Conservation (phyloP, 1,140 invertebrate species). For the Pemphigus obesinymphae region DNA sequence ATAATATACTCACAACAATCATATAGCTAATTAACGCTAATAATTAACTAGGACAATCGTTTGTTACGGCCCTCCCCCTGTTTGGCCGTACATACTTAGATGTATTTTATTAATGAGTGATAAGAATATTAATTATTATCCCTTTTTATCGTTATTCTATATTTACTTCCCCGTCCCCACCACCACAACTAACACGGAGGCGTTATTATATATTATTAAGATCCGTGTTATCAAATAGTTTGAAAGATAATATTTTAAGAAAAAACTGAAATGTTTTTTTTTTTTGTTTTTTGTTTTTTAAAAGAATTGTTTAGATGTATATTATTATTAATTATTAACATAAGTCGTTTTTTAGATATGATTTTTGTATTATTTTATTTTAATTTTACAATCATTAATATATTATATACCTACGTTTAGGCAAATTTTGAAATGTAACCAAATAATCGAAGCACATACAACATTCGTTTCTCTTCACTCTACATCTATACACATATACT, state of each 20-base stretch:
- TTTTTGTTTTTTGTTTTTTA: neutral
- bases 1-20: slow-evolving; percentile 21
- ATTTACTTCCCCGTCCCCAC: neutral
- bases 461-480: neutral
- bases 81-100: slow-evolving; percentile 8
- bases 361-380: slow-evolving; percentile 23
- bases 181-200: neutral
- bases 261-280: neutral
- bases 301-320: slow-evolving; percentile 15
- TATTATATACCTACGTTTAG: neutral
- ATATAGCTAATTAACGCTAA: slow-evolving; percentile 9
- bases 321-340: slow-evolving; percentile 14
- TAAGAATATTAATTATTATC: neutral
- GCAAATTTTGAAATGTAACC: neutral
- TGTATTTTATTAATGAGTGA: slow-evolving; percentile 6
- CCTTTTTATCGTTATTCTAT: neutral
- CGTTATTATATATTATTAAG: neutral
- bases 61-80: neutral
- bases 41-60: slow-evolving; percentile 38
- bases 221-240: neutral
- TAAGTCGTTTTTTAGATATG: slow-evolving; percentile 19
- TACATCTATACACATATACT: neutral
- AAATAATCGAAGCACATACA: slow-evolving; percentile 15
- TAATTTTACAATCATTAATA: neutral
- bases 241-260: neutral